Evolutionary conservation across 1,140 invertebrate genomes (phyloP), one percentile per base, ranked within the genome.

Genomic region (Drosophila subpulchrella): DNA sequence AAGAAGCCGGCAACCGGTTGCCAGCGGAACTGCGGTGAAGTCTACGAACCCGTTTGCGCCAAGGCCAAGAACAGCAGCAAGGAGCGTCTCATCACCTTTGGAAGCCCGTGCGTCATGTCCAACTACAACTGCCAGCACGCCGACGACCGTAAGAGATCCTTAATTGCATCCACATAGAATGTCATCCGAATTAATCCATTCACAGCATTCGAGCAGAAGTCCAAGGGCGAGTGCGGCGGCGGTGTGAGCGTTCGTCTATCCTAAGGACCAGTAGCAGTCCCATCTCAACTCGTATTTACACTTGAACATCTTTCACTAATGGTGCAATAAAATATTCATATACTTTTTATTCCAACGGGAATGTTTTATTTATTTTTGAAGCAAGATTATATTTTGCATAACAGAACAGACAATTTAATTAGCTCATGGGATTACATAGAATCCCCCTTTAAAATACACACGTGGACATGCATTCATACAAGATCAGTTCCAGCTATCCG

Each of bases 41-140:
- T 61, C 3, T 92, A 92, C 51, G 80, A 90, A 0, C 91, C 91
- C 10, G 59, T 92, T 32, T 92, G 91, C 36, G 85, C 82, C 17
- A 81, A 66, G 36, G 78, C 85, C 30, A 91, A 91, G 57, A 92
- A 80, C 67, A 78, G 89, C 38, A 90, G 50, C 65, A 92, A 92
- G 80, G 90, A 91, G 27, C 75, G 78, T 12, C 71, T 92, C 1
- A 6, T 92, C 3, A 92, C 91, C 7, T 92, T 92, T 57, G 91
- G 91, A 39, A 92, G 74, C 57, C 60, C 68, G 3, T 92, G 91
- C 38, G 91, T 92, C 12, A 78, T 92, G 89, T 51, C 65, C 50
- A 92, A 91, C 47, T 92, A 91, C 68, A 92, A 92, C 50, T 92
- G 91, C 56, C 79, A 91, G 41, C 91, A 92, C 32, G 65, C 75